These are phyloP conservation scores for Corythoichthys haematopterus DNA, from an alignment of 2,113 vertebrate genomes.

Conservation along the genomic window DNA sequence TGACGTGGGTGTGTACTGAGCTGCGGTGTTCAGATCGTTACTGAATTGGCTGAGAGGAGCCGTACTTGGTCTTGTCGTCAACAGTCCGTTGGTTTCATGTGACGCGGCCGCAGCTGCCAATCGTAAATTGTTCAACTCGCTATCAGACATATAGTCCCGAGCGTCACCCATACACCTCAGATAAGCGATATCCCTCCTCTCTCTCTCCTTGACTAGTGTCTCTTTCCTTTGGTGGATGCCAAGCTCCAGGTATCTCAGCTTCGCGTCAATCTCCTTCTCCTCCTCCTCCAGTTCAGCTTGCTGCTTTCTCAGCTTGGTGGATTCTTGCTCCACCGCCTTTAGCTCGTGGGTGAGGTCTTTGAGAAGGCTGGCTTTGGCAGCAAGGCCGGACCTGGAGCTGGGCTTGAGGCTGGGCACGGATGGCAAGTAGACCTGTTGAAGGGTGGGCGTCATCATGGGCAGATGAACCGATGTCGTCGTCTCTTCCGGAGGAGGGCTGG, in stretches of 20 bases:
- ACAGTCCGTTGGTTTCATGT: slow-evolving; percentile 74
- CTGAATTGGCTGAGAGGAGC: slow-evolving; percentile 78
- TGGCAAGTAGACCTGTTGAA: slow-evolving; percentile 84
- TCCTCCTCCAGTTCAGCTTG: slow-evolving; percentile 97
- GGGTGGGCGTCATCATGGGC: slow-evolving; percentile 81
- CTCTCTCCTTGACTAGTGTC: slow-evolving; percentile 86
- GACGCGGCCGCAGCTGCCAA: slow-evolving; percentile 75
- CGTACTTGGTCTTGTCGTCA: slow-evolving; percentile 72
- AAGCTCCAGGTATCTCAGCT: slow-evolving; percentile 92
- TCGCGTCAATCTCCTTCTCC: slow-evolving; percentile 98
- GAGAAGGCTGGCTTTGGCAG: slow-evolving; percentile 90
- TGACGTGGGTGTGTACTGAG: slow-evolving; percentile 75
- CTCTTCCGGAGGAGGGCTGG: slow-evolving; percentile 95
- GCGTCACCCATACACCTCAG: slow-evolving; percentile 85
- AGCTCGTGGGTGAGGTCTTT: slow-evolving; percentile 94
- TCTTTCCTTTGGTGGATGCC: slow-evolving; percentile 96
- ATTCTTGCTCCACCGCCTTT: slow-evolving; percentile 94
- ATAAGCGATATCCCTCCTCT: slow-evolving; percentile 85
- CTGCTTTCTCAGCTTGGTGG: slow-evolving; percentile 94
- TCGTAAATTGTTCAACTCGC: slow-evolving; percentile 88
- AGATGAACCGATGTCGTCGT: slow-evolving; percentile 70
- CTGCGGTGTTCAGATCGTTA: slow-evolving; percentile 74
- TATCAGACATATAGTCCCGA: slow-evolving; percentile 92
- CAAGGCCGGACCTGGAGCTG: slow-evolving; percentile 67
- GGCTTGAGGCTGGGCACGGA: slow-evolving; percentile 79